Percentiles rank a stretch among this genome's conserved stretches.
Evolutionary conservation across 2,888 invertebrate species (phyloP).

Genomic region (Stegophylla sp.): DNA sequence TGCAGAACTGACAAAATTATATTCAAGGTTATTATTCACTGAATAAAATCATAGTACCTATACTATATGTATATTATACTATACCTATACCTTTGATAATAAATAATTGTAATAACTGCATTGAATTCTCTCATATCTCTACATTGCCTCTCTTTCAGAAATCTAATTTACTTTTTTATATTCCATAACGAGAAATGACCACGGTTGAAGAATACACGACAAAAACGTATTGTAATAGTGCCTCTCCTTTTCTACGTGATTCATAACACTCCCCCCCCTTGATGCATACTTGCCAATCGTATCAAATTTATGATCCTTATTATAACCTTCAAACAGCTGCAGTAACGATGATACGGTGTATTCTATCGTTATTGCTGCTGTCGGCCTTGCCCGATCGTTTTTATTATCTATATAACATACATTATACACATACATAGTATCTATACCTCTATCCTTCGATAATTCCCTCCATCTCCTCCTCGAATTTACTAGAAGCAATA

Average conservation of each 20-base stretch:
- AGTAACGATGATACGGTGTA: conserved; percentile 27
- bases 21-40: conserved; percentile 17
- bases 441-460: conserved; percentile 31
- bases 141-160: conserved; percentile 35
- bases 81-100: conserved; percentile 17
- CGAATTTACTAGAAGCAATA: not conserved
- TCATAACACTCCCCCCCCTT: conserved; percentile 25
- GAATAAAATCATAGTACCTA: conserved; percentile 3
- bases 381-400: conserved; percentile 46
- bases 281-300: conserved; percentile 26
- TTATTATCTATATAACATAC: conserved; percentile 25
- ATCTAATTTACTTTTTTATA: conserved; percentile 43
- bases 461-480: not conserved
- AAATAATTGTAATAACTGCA: conserved; percentile 39
- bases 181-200: conserved; percentile 39
- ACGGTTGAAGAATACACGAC: conserved; percentile 20
- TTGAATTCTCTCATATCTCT: conserved; percentile 23
- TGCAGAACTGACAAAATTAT: not conserved
- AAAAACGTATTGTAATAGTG: conserved; percentile 41
- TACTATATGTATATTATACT: conserved; percentile 8
- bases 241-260: conserved; percentile 20
- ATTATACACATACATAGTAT: not conserved
- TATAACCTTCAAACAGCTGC: conserved; percentile 47
- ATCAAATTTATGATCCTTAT: conserved; percentile 22
- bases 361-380: conserved; percentile 2